Base-by-base conservation (phyloP, 2,888 invertebrate genomes). In the Harpalus rufipes region DNA sequence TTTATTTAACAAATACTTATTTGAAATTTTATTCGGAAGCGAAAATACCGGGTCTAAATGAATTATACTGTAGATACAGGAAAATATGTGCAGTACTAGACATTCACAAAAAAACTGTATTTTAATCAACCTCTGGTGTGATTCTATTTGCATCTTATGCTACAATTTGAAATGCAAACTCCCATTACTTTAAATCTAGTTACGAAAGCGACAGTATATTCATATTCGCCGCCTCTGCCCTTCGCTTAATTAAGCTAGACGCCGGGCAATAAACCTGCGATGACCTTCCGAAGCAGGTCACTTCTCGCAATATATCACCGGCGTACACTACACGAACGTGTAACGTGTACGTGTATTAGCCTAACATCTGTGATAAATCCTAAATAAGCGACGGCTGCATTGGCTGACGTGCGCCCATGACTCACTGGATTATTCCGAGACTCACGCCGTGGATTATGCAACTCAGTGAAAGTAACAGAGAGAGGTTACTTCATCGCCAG, bases 201-300 rank as follows among this genome's bases (percentile, higher is more conserved):
- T 51, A 51, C 10, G 44, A 51, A 51, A 51, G 44, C 44, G 44
- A 51, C 44, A 51, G 44, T 32, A 32, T 5, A 63, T 25, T n/a
- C 25, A 18, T 41, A 41, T 16, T 39, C 18, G 58, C 58, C 79
- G 79, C 79, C 79, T 39, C 61, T 61, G 61, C 14, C 16, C 61
- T 41, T 80, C 25, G 21, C 21, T 79, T 80, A 59, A 80, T 80
- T 80, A 80, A 80, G 80, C 39, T 63, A 80, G 59, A 80, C 61
- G 61, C 61, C 80, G 80, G 80, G 80, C 61, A 80, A 80, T 80
- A 80, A 80, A 80, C 80, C 44, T 80, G 61, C 59, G 61, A 80
- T 80, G 80, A 80, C 80, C 80, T 80, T 80, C 80, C 63, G 80
- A 80, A 80, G 61, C 61, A 61, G 61, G 80, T 80, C 80, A 80